phyloP scores from a whole-genome alignment of 2,797 vertebrate genomes.

The Clarias fuscus region DNA sequence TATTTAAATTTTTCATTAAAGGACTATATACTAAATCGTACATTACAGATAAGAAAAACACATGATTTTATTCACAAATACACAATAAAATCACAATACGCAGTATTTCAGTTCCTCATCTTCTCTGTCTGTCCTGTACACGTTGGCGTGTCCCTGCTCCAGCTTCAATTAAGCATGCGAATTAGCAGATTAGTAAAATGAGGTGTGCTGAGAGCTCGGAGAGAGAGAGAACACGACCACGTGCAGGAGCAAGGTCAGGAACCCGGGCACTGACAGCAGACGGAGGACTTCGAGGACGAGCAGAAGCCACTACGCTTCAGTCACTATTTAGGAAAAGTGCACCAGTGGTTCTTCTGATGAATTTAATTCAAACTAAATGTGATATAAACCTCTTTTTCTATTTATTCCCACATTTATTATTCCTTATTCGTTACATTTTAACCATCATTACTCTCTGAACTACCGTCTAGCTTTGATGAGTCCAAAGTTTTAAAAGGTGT shows the following conservation, averaged over 20 bases:
- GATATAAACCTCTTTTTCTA: neutral
- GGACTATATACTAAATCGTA: neutral
- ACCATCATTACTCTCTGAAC: neutral
- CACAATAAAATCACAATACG: neutral
- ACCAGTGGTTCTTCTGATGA: slow-evolving; percentile 14
- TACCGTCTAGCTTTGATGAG: neutral
- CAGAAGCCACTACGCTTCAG: neutral
- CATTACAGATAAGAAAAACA: neutral
- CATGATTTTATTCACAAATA: neutral
- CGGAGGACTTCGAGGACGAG: neutral
- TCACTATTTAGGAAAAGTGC: slow-evolving; percentile 11
- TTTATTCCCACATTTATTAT: neutral
- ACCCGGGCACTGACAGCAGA: neutral
- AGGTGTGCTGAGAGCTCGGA: no score
- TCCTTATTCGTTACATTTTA: neutral
- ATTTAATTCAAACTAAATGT: neutral
- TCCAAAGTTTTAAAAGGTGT: neutral
- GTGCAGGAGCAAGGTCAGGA: no score
- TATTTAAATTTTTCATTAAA: no score
- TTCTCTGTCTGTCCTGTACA: neutral
- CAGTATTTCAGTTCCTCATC: no score
- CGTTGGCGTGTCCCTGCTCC: no score
- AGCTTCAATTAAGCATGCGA: no score
- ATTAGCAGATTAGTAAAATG: no score
- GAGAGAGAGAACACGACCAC: no score